Percentiles rank a stretch among this genome's conserved stretches.
Conservation (phyloP, 2,113 vertebrate species). For the Otolemur garnettii region DNA sequence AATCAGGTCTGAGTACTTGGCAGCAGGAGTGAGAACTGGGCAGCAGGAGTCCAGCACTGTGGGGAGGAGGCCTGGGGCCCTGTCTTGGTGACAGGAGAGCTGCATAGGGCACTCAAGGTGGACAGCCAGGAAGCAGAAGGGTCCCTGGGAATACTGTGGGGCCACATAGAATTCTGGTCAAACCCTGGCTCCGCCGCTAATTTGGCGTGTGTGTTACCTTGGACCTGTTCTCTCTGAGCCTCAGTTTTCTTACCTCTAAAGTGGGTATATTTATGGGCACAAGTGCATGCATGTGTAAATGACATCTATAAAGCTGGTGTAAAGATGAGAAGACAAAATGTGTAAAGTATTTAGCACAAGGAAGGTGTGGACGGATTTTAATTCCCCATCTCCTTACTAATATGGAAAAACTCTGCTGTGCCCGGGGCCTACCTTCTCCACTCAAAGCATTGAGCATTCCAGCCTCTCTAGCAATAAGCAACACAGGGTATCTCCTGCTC, state of each 20-base stretch:
- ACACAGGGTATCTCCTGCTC: too few relatives aligned
- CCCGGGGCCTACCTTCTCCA: background rate
- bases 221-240: background rate
- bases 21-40: conserved; percentile 10
- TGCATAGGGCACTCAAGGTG: rapidly evolving
- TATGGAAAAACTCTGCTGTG: background rate
- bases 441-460: background rate
- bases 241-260: conserved; percentile 42
- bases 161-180: conserved; percentile 59
- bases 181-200: background rate
- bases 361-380: background rate
- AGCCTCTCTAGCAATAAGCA: background rate
- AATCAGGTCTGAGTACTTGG: conserved; percentile 82
- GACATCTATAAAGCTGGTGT: background rate
- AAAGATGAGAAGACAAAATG: background rate
- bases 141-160: background rate
- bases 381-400: background rate
- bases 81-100: rapidly evolving
- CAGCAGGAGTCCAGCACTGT: conserved; percentile 51
- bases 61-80: background rate
- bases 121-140: background rate
- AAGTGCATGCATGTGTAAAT: background rate
- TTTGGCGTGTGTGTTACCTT: background rate
- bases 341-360: background rate
- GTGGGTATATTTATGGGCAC: background rate